Evolutionary conservation across 2,113 vertebrate species (phyloP).

Genomic region (Pseudopodoces humilis): DNA sequence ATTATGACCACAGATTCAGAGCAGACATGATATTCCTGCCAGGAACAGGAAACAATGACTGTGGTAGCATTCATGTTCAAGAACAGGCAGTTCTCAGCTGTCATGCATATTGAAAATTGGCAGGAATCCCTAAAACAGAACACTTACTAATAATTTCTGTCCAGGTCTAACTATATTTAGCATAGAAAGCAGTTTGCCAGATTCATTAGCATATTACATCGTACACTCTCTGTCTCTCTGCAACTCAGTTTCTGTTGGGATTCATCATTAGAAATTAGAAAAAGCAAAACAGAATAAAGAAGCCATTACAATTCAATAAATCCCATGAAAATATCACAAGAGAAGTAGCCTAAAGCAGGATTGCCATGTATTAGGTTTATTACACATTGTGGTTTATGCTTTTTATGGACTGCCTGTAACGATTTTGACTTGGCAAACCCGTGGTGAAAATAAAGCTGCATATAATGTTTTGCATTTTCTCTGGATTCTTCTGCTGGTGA

Average conservation of each 20-base stretch:
- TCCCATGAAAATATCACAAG: neutral
- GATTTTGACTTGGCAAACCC: neutral
- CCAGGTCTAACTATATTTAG: neutral
- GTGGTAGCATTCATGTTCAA: neutral
- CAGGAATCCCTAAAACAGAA: neutral
- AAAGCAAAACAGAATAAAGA: neutral
- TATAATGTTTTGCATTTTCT: neutral
- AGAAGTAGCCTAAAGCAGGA: neutral
- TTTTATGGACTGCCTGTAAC: neutral
- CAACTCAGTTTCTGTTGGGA: neutral
- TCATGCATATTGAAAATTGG: neutral
- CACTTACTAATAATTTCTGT: rapidly evolving
- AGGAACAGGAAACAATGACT: neutral
- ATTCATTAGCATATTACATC: neutral
- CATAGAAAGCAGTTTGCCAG: neutral
- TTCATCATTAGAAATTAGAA: neutral
- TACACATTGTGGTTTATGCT: neutral
- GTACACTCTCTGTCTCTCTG: neutral
- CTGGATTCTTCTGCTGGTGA: neutral
- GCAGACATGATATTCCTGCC: neutral
- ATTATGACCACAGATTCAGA: neutral
- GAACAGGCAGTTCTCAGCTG: neutral
- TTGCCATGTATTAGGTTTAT: neutral
- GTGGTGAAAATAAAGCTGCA: neutral
- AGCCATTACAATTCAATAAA: neutral